These are phyloP conservation scores for Xiphophorus maculatus DNA, from an alignment of 2,113 vertebrate species.

Conservation along the genomic window DNA sequence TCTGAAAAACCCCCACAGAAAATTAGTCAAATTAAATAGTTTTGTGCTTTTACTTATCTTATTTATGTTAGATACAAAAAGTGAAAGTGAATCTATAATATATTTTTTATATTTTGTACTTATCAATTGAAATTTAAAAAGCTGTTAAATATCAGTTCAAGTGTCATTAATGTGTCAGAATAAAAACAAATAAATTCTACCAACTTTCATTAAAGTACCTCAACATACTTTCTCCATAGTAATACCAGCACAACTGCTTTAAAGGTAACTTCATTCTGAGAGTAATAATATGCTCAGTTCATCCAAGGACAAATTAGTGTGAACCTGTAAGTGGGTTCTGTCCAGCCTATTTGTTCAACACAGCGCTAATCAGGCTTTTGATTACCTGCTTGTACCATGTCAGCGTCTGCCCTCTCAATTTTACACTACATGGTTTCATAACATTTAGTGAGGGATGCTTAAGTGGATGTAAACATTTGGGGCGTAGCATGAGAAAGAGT, in stretches of 20 bases:
- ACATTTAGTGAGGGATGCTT: constrained; percentile 29
- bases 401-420: constrained; percentile 36
- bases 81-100: not conserved
- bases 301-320: not conserved
- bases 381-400: constrained; percentile 50
- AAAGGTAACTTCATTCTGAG: not conserved
- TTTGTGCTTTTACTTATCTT: too few species aligned
- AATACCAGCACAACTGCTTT: not conserved
- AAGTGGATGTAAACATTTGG: constrained; percentile 55
- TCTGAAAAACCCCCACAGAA: too few species aligned
- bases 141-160: too few species aligned
- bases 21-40: too few species aligned
- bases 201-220: not conserved
- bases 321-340: constrained; percentile 2
- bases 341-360: constrained; percentile 33
- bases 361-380: constrained; percentile 31
- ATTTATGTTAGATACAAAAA: not conserved
- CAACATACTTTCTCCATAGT: not conserved
- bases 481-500: constrained; percentile 14
- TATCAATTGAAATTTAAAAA: too few species aligned
- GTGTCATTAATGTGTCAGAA: too few species aligned
- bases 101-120: too few species aligned
- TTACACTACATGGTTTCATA: constrained; percentile 51
- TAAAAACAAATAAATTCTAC: not conserved
- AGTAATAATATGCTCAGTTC: not conserved